Evolutionary conservation across 35 echinoderm and acorn worm species (phyloP).

Genomic region (Heliocidaris tuberculata): DNA sequence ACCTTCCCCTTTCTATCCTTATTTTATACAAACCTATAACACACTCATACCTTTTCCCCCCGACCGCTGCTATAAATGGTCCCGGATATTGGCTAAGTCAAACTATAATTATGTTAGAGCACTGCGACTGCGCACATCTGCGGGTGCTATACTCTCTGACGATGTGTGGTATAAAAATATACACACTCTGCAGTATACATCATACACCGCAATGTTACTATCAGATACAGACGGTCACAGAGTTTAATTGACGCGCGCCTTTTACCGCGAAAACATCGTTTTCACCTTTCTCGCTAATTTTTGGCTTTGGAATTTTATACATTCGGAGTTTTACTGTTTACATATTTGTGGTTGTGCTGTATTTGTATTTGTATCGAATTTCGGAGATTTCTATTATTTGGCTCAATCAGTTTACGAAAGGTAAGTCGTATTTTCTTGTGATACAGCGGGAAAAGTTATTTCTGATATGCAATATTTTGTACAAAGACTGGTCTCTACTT

Average conservation of each 20-base stretch:
- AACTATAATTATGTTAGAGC: slow-evolving; percentile 5
- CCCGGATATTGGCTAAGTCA: slow-evolving; percentile 30
- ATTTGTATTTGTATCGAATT: background rate
- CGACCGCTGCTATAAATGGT: background rate
- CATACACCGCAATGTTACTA: background rate
- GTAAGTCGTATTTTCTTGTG: background rate
- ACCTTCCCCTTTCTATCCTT: background rate
- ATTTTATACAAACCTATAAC: background rate
- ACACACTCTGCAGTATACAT: background rate
- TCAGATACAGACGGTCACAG: background rate
- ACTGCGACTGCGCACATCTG: background rate
- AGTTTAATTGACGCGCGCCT: background rate
- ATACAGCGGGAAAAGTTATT: background rate
- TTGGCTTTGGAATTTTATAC: background rate
- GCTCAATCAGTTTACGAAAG: background rate
- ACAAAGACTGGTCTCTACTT: no score
- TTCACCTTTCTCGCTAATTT: background rate
- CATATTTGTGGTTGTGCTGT: background rate
- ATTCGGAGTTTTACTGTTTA: background rate
- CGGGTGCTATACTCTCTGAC: background rate
- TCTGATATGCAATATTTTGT: no score
- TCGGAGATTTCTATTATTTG: background rate
- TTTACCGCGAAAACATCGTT: background rate
- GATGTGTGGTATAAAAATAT: background rate
- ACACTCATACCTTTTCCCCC: background rate